These are phyloP conservation scores for Aspidapion aeneum DNA, from an alignment of 2,888 invertebrate genomes.

Conservation along the genomic window DNA sequence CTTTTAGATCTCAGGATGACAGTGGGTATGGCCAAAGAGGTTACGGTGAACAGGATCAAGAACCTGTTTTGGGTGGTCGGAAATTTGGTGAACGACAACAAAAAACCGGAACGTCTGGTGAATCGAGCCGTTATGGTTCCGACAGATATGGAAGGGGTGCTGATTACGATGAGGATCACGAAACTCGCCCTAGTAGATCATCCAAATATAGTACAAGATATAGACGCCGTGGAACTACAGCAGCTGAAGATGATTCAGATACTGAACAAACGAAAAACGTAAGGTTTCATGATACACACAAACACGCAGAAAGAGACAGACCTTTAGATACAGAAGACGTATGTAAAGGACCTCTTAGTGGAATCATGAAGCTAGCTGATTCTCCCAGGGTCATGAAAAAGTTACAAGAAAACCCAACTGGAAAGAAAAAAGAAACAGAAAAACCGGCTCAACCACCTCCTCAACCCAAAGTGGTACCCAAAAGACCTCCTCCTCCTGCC, in stretches of 20 bases:
- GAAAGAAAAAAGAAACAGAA: slow-evolving; percentile 69
- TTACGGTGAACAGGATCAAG: slow-evolving; percentile 55
- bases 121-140: slow-evolving; percentile 35
- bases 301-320: slow-evolving; percentile 62
- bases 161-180: slow-evolving; percentile 67
- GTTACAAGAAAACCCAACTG: slow-evolving; percentile 71
- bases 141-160: slow-evolving; percentile 50
- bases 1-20: slow-evolving; percentile 80
- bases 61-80: slow-evolving; percentile 68
- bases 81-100: slow-evolving; percentile 71
- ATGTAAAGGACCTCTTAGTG: slow-evolving; percentile 80
- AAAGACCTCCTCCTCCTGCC: slow-evolving; percentile 54
- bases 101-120: slow-evolving; percentile 12
- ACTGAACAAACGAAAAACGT: slow-evolving; percentile 62
- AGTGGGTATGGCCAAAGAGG: slow-evolving; percentile 49
- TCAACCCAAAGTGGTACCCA: slow-evolving; percentile 51
- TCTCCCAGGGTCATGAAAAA: slow-evolving; percentile 88
- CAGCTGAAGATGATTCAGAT: slow-evolving; percentile 74
- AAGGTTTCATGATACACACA: slow-evolving; percentile 61
- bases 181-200: slow-evolving; percentile 59
- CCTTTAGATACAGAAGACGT: slow-evolving; percentile 89
- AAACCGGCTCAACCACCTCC: slow-evolving; percentile 54
- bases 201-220: slow-evolving; percentile 63
- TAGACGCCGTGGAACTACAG: slow-evolving; percentile 48
- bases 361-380: slow-evolving; percentile 82